These are phyloP conservation scores for Heliothis virescens DNA, from an alignment of 1,140 invertebrate genomes.

Conservation along the genomic window DNA sequence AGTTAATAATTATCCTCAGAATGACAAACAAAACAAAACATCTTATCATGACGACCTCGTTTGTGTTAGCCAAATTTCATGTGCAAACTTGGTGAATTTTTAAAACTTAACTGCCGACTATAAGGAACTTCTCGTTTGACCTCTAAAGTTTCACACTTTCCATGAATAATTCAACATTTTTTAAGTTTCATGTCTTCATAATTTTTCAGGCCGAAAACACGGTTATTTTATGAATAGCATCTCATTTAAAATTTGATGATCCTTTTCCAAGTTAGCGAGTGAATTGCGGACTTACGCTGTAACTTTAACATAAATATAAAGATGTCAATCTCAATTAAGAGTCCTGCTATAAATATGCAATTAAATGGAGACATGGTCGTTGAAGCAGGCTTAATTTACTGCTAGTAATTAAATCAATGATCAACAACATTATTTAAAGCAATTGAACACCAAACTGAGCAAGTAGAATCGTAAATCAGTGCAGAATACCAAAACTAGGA, in stretches of 20 bases:
- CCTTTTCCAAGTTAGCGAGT: background rate
- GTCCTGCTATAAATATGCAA: background rate
- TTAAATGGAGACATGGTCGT: background rate
- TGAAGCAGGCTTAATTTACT: too few relatives aligned
- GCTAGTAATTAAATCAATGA: background rate
- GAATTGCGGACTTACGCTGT: background rate
- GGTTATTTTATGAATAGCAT: constrained; percentile 27
- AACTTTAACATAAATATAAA: background rate
- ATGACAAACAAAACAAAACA: background rate
- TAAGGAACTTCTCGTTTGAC: constrained; percentile 23
- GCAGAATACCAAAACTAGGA: background rate
- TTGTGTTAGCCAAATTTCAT: background rate
- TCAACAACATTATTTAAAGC: background rate
- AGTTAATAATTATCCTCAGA: background rate
- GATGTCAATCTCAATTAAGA: too few relatives aligned
- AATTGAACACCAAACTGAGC: background rate
- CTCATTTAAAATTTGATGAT: background rate
- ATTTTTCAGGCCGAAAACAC: constrained; percentile 31
- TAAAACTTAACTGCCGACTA: constrained; percentile 1
- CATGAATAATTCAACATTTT: constrained; percentile 46
- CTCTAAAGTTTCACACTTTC: constrained; percentile 13
- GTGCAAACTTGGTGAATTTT: constrained; percentile 1
- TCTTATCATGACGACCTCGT: background rate
- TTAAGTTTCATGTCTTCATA: constrained; percentile 26
- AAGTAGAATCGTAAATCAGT: constrained; percentile 10